Evolutionary conservation across 2,888 invertebrate species (phyloP).

Genomic region (Sarcophaga variegata): DNA sequence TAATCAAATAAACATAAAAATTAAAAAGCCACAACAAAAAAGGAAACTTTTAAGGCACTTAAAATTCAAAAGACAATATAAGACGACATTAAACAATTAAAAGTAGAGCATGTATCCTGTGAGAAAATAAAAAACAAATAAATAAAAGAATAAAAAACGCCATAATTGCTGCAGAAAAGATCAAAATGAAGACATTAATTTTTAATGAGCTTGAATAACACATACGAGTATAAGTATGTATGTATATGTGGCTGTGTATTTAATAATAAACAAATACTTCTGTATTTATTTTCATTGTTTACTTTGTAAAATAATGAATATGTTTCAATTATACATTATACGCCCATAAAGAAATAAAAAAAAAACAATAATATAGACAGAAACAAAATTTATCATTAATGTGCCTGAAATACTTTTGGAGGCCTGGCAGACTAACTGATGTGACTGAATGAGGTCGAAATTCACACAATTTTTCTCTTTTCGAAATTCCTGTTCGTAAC

Average conservation of each 20-base stretch:
- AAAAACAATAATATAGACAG: background rate
- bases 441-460: no score
- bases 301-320: constrained; percentile 18
- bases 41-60: no score
- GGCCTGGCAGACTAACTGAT: no score
- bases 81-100: no score
- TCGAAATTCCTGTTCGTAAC: background rate
- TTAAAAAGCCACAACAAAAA: background rate
- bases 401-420: background rate
- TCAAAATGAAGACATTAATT: constrained; percentile 9
- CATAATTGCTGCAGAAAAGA: no score
- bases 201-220: background rate
- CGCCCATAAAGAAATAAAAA: background rate
- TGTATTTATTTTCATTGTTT: background rate
- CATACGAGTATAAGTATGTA: background rate
- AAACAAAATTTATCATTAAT: background rate
- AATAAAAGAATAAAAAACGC: no score
- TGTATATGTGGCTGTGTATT: background rate
- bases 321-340: constrained; percentile 5
- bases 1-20: background rate
- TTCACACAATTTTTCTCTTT: constrained; percentile 1
- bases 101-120: no score
- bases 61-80: no score
- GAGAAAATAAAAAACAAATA: no score
- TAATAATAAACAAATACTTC: background rate